These are phyloP conservation scores for Thalassarche chlororhynchos DNA, from an alignment of 2,113 vertebrate species.

Conservation along the genomic window DNA sequence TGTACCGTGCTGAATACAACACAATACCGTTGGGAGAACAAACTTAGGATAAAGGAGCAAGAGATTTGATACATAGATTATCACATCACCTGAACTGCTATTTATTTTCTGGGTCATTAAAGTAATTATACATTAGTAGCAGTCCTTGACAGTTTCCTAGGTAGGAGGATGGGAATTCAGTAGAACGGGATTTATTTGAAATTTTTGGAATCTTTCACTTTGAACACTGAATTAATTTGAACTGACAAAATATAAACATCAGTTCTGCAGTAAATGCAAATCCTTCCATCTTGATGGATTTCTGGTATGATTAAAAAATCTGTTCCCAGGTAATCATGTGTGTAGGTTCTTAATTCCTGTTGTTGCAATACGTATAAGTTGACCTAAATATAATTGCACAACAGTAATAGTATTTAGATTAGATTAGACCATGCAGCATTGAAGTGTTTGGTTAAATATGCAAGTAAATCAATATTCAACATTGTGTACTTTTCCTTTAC, in stretches of 20 bases:
- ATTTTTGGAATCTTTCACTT: not conserved
- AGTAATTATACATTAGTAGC: not conserved
- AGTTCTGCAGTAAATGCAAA: not conserved
- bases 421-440: not conserved
- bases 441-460: not conserved
- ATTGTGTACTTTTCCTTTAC: not conserved
- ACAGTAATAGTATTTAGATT: not conserved
- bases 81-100: not conserved
- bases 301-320: not conserved
- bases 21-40: not conserved
- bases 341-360: not conserved
- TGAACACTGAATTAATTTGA: not conserved
- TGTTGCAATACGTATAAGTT: not conserved
- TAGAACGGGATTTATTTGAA: not conserved
- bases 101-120: not conserved
- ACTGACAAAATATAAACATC: not conserved
- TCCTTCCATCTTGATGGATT: not conserved
- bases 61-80: not conserved
- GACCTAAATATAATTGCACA: not conserved
- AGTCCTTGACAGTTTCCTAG: not conserved
- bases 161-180: not conserved
- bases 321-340: not conserved
- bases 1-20: not conserved
- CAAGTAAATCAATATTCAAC: not conserved
- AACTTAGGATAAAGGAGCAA: not conserved